Evolutionary conservation across 2,797 vertebrate genomes (phyloP), one percentile per base, ranked within the genome.

Genomic region (Lithobates sylvaticus): DNA sequence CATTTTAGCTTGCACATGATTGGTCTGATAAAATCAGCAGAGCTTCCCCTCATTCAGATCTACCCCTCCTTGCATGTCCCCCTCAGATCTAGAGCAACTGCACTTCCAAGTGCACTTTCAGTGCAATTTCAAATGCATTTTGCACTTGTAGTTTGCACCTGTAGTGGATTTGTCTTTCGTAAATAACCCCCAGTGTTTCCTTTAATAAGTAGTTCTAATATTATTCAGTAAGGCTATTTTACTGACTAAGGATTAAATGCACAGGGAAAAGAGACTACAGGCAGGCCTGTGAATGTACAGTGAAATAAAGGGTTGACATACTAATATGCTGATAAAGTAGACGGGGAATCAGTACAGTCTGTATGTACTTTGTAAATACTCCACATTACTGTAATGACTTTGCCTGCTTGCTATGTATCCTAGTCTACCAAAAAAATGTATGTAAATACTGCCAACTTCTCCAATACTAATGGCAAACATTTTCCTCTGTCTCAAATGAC

Each of bases 381-480:
- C 36, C 50, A 44, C 42, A 69, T 32, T 68, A 50, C 32, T 21
- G 67, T 21, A 64, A 54, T 84, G 29, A 77, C 10, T 64, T 42
- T 36, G n/a, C n/a, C 68, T 32, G 76, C 65, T 79, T 50, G 67
- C 76, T 65, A 39, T 36, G 78, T 32, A 67, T 39, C 27, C 27
- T 23, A 61, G 27, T 73, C 83, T 79, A 27, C 21, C 5, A 34
- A 72, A 68, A 78, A 72, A 68, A 78, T 29, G 32, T 76, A 78
- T 84, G 32, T 29, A 78, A 72, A 39, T 16, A 21, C 67, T 39
- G 73, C 64, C 26, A 76, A 50, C 44, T 68, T 47, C 44, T 68
- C 47, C 27, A 61, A 71, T 47, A 72, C 65, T 54, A 76, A 84
- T 34, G 18, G 44, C 65, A 84, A 77, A 84, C 29, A 84, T 84